Conservation (phyloP, 2,888 invertebrate species). For the Neoaliturus tenellus region DNA sequence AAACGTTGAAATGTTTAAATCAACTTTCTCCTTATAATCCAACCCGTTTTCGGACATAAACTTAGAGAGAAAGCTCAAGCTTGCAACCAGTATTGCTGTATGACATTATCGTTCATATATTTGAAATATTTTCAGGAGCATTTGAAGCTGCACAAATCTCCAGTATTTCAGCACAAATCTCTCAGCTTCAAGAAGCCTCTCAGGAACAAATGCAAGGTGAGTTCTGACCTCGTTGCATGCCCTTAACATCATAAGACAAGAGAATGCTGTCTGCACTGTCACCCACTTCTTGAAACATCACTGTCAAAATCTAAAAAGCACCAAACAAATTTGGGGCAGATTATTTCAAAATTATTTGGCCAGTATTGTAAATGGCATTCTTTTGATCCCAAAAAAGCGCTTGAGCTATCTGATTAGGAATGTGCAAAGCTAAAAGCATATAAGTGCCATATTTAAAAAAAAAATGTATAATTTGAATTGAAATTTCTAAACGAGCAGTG, state of each 20-base stretch:
- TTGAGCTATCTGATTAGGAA: background rate
- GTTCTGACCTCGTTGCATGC: background rate
- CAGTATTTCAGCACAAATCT: constrained; percentile 43
- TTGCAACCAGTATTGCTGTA: too few species aligned
- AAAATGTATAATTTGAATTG: background rate
- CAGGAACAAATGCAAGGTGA: constrained; percentile 47
- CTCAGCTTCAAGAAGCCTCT: constrained; percentile 39
- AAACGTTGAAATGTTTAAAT: too few species aligned
- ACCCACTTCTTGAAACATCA: constrained; percentile 41
- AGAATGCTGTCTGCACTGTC: constrained; percentile 57
- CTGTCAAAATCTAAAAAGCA: background rate
- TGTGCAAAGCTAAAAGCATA: background rate
- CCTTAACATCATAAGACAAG: constrained; percentile 8
- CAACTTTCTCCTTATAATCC: too few species aligned
- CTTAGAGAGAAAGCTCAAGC: too few species aligned
- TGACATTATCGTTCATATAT: too few species aligned
- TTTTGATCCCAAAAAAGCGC: constrained; percentile 3
- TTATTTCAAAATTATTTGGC: background rate
- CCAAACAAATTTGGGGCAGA: constrained; percentile 6
- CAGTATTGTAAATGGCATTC: constrained; percentile 49
- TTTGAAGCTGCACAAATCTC: constrained; percentile 57
- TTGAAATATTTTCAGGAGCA: constrained; percentile 54
- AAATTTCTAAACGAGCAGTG: background rate
- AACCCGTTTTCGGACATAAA: too few species aligned
- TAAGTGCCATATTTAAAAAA: background rate